Percentiles rank a stretch among this genome's conserved stretches.
These are phyloP conservation scores for Setophaga petechia DNA, from an alignment of 2,113 vertebrate species.

Conservation along the genomic window DNA sequence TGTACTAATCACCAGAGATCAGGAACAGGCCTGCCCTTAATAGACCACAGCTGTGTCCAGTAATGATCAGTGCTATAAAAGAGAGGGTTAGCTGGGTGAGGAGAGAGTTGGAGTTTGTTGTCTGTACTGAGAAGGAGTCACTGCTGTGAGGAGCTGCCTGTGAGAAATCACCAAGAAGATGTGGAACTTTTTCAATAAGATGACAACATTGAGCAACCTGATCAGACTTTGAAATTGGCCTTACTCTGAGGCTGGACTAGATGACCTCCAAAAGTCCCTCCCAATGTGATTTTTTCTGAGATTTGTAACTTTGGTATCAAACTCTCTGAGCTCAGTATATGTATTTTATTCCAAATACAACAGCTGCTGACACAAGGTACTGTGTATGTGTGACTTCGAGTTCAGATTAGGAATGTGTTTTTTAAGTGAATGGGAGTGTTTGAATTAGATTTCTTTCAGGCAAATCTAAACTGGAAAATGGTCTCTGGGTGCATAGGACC, in stretches of 20 bases:
- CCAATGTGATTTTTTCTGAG: background rate
- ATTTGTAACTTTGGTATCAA: background rate
- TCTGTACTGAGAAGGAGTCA: no score
- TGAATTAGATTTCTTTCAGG: background rate
- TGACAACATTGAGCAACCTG: background rate
- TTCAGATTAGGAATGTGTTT: background rate
- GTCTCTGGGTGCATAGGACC: background rate
- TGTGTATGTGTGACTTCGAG: background rate
- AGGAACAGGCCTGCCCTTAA: no score
- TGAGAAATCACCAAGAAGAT: no score
- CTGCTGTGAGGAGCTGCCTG: no score
- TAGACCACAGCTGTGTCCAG: no score
- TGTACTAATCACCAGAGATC: no score
- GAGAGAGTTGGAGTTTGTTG: no score
- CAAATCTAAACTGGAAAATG: background rate
- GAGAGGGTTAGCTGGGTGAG: no score
- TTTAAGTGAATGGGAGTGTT: background rate
- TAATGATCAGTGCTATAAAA: no score
- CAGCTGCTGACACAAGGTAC: background rate
- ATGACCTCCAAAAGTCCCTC: background rate
- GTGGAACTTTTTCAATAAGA: no score
- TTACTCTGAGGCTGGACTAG: background rate
- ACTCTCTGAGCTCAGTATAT: background rate
- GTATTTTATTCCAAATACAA: background rate
- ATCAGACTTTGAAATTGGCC: background rate